Base-by-base conservation (phyloP, 2,888 invertebrate species). In the Ornithoptera alexandrae region DNA sequence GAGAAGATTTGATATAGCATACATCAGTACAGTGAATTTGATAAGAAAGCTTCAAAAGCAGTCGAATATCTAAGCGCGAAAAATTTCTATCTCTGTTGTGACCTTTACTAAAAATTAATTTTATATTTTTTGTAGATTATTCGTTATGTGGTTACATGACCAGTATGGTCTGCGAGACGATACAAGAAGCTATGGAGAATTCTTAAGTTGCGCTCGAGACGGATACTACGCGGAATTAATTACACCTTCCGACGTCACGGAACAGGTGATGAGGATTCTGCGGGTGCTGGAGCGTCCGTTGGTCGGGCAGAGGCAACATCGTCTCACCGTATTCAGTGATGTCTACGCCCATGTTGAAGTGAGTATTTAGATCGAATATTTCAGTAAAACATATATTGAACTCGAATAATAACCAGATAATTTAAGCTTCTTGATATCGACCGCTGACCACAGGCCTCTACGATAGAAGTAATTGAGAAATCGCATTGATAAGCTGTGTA, bases 341-440 rank as follows among this genome's bases (percentile, higher is more conserved):
- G 79, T 91, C 0, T 92, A 90, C 71, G 92, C 92, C 4, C 88
- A 89, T 76, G 82, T 89, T 46, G 92, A 92, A 85, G 92, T 90
- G 72, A 68, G 69, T 30, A 56, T 8, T 17, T 18, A 17, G 18
- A 50, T 5, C 15, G 18, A n/a, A 7, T n/a, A 7, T 5, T 15
- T 46, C 15, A 18, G n/a, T 8, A 4, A 1, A n/a, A 53, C 0
- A 53, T 53, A n/a, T 53, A 3, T 12, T n/a, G 53, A n/a, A 4
- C 6, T 8, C 5, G 18, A 42, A 46, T 15, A 46, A 46, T 46
- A 46, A 46, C 15, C 12, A 46, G 12, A 46, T 46, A 15, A 46
- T 46, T 46, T 46, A 12, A 4, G 15, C 15, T 12, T 15, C 15
- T 46, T 46, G 46, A 46, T 2, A 46, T 46, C 46, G 1, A 12